Conservation (phyloP, 2,888 invertebrate genomes). For the Syrista parreyssii region DNA sequence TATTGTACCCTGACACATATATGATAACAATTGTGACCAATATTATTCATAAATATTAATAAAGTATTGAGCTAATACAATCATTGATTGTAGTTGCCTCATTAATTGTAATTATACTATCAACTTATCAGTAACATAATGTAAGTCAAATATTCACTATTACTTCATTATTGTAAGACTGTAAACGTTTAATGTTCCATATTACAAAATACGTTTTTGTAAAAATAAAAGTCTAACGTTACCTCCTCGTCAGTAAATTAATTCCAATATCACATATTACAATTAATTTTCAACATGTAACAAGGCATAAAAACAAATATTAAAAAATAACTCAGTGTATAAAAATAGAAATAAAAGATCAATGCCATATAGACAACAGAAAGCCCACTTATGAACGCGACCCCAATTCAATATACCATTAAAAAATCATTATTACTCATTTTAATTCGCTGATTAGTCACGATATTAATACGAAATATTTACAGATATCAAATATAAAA, state of each 20-base stretch:
- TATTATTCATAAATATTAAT: constrained; percentile 5
- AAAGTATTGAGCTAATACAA: neutral
- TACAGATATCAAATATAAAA: neutral
- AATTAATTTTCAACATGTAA: neutral
- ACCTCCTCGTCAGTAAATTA: neutral
- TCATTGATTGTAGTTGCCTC: neutral
- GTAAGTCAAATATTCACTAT: neutral
- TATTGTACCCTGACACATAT: constrained; percentile 1
- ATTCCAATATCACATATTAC: neutral
- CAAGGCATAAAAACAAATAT: neutral
- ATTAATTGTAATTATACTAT: neutral
- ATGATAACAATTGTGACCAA: constrained; percentile 3
- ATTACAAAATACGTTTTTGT: neutral
- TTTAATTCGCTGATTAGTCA: neutral
- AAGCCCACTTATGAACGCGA: neutral
- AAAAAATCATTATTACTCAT: neutral
- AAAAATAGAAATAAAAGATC: neutral
- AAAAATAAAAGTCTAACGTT: neutral
- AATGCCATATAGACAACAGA: neutral
- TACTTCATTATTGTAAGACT: neutral
- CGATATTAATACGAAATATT: neutral
- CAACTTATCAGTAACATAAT: neutral
- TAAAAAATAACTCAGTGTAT: neutral
- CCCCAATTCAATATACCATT: neutral
- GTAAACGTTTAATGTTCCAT: neutral